Conservation (phyloP, 1,140 invertebrate species). For the Akabosia matsudoensis region DNA sequence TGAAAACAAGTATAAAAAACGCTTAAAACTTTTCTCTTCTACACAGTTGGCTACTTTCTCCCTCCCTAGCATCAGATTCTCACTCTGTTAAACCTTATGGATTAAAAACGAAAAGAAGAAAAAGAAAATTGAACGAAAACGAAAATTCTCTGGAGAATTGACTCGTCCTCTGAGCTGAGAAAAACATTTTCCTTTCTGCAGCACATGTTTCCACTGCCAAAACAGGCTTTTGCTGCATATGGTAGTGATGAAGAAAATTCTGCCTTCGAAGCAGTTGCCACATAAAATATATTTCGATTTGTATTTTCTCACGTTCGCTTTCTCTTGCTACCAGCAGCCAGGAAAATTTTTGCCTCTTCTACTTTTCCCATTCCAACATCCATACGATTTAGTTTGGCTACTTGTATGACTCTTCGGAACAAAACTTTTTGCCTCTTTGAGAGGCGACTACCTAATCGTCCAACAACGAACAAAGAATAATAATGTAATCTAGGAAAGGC, state of each 20-base stretch:
- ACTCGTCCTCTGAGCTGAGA: slow-evolving; percentile 1
- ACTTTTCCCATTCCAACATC: not conserved
- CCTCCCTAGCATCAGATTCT: too few species aligned
- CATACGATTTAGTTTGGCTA: not conserved
- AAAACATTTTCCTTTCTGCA: too few species aligned
- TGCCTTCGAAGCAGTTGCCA: not conserved
- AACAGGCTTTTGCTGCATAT: not conserved
- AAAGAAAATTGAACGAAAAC: slow-evolving; percentile 9
- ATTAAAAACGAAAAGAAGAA: not conserved
- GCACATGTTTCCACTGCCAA: too few species aligned
- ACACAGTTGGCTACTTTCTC: too few species aligned
- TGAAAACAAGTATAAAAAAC: too few species aligned
- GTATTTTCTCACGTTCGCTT: slow-evolving; percentile 12
- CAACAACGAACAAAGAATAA: slow-evolving; percentile 16
- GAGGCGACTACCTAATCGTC: not conserved
- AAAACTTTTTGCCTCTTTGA: slow-evolving; percentile 7
- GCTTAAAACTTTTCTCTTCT: not conserved
- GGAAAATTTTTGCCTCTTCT: not conserved
- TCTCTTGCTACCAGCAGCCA: not conserved
- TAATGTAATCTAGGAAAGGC: slow-evolving; percentile 8
- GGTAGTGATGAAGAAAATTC: not conserved
- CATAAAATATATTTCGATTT: not conserved
- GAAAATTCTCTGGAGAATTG: slow-evolving; percentile 10
- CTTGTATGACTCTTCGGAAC: not conserved
- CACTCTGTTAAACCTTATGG: not conserved